These are phyloP conservation scores for Thereva nobilitata DNA, from an alignment of 2,888 invertebrate genomes.

Conservation along the genomic window DNA sequence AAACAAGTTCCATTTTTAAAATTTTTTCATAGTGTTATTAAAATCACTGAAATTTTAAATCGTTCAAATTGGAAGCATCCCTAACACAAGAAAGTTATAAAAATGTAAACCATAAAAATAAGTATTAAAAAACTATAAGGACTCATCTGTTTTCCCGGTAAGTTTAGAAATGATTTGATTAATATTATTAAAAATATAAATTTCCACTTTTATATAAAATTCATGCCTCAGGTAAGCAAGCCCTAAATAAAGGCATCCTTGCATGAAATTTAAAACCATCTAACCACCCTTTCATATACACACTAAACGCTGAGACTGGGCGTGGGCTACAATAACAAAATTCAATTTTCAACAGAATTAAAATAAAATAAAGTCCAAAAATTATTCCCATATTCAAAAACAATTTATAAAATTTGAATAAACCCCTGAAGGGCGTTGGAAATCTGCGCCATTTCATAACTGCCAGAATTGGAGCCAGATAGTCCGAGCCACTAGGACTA, in stretches of 20 bases:
- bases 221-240: too few relatives aligned
- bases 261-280: constrained; percentile 12
- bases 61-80: too few relatives aligned
- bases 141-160: too few relatives aligned
- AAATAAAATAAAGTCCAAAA: constrained; percentile 36
- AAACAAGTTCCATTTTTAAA: too few relatives aligned
- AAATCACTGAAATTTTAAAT: too few relatives aligned
- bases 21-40: too few relatives aligned
- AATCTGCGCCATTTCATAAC: constrained; percentile 28
- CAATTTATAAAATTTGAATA: constrained; percentile 39
- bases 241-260: constrained; percentile 2
- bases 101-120: too few relatives aligned
- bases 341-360: constrained; percentile 31
- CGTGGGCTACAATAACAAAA: constrained; percentile 21
- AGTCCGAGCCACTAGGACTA: constrained; percentile 1
- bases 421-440: constrained; percentile 31
- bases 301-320: not conserved
- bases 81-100: too few relatives aligned
- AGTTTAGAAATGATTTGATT: too few relatives aligned
- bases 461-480: not conserved
- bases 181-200: too few relatives aligned
- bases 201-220: too few relatives aligned
- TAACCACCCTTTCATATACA: not conserved
- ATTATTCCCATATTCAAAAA: constrained; percentile 35
- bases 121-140: too few relatives aligned